Evolutionary conservation across 2,888 invertebrate genomes (phyloP), one percentile per base, ranked within the genome.

Genomic region (Oligia fasciuncula): DNA sequence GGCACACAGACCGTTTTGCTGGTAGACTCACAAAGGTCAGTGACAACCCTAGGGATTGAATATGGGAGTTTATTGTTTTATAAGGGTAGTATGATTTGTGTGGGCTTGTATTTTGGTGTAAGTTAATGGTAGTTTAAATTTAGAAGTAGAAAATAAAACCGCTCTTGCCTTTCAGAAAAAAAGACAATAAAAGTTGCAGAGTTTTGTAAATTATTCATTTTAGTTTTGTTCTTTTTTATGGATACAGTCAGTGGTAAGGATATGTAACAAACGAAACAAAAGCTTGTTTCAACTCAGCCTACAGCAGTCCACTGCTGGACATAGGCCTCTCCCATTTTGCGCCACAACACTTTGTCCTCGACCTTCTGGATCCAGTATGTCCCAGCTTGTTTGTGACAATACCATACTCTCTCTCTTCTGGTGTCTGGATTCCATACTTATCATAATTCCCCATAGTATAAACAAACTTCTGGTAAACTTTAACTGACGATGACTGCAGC

Each of bases 1-100:
- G 93, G 94, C 93, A 94, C 94, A 93, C 89, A 91, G 92, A 90
- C 90, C 92, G 91, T 93, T 94, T 90, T 90, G 88, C 89, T 87
- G 88, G 89, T 87, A 91, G 85, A 80, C 85, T 86, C 86, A 90
- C 90, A 87, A 87, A 90, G 91, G 90, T 87, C 83, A 85, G 81
- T 80, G 81, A 83, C 76, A 84, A 67, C 88, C 87, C 88, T 83
- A 81, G 89, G 85, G 91, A 89, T 77, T 70, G 54, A 72, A 73
- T 75, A 84, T 85, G 85, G 84, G 81, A 85, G 87, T 79, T 86
- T 84, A 88, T 84, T 85, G 87, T 85, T 89, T 90, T 88, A 85
- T 84, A 80, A 84, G 77, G 83, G 78, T 82, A 35, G 68, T 79
- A 77, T 77, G 85, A 84, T 74, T 87, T 83, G 70, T 67, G 57